Evolutionary conservation across 53 echinoderm and acorn worm genomes (phyloP).

Genomic region (Mesocentrotus franciscanus): DNA sequence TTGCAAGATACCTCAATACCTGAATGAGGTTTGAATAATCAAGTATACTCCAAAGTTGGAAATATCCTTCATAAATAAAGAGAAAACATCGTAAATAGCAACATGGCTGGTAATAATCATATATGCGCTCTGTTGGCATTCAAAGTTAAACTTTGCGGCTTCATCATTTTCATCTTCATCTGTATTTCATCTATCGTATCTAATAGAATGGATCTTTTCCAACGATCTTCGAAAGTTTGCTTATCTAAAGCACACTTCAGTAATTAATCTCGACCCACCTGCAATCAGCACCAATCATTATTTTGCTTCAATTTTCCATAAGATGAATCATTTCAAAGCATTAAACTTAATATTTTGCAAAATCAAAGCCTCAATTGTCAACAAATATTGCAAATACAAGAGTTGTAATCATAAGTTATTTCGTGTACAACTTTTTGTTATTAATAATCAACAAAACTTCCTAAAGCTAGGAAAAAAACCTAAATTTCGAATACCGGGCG

Average conservation of each 20-base stretch:
- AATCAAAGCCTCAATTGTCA: conserved; percentile 37
- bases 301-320: background rate
- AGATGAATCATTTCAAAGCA: background rate
- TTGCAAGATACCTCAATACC: conserved; percentile 4
- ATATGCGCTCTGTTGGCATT: background rate
- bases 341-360: background rate
- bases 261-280: background rate
- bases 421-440: background rate
- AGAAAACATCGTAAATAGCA: background rate
- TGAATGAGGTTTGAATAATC: conserved; percentile 3
- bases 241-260: background rate
- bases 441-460: background rate
- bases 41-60: background rate
- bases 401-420: background rate
- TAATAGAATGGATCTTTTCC: background rate
- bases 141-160: background rate
- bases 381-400: background rate
- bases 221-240: background rate
- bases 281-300: background rate
- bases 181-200: background rate
- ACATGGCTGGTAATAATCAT: no score
- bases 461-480: background rate
- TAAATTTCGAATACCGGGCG: background rate
- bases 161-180: background rate
- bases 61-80: background rate